Evolutionary conservation across 2,113 vertebrate species (phyloP).

Genomic region (Sinocyclocheilus maitianheensis): DNA sequence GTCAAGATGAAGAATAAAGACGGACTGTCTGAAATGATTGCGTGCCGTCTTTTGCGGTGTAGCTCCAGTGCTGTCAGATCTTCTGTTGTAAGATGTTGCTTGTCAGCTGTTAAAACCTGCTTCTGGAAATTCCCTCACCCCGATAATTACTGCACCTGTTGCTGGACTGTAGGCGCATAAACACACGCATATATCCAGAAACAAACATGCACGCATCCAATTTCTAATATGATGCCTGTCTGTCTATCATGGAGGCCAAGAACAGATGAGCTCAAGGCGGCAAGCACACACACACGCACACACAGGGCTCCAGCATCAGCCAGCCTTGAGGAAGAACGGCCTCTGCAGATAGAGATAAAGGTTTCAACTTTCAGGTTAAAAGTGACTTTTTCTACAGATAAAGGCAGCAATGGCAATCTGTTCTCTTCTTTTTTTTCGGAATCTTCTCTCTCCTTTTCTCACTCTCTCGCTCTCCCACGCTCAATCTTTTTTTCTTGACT

Average conservation of each 20-base stretch:
- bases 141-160: slow-evolving; percentile 58
- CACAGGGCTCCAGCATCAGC: slow-evolving; percentile 19
- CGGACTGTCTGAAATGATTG: background rate
- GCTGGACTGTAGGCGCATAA: slow-evolving; percentile 42
- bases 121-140: slow-evolving; percentile 47
- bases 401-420: slow-evolving; percentile 73
- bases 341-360: slow-evolving; percentile 78
- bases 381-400: slow-evolving; percentile 75
- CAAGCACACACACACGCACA: slow-evolving; percentile 3
- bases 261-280: slow-evolving; percentile 59
- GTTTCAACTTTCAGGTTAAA: slow-evolving; percentile 78
- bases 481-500: slow-evolving; percentile 57
- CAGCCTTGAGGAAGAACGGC: slow-evolving; percentile 68
- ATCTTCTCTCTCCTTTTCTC: slow-evolving; percentile 54
- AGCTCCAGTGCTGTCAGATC: background rate
- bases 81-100: slow-evolving; percentile 27
- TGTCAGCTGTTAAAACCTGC: slow-evolving; percentile 52
- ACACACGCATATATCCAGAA: slow-evolving; percentile 58
- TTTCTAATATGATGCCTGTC: slow-evolving; percentile 74
- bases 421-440: slow-evolving; percentile 55
- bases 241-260: slow-evolving; percentile 63
- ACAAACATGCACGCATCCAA: slow-evolving; percentile 35
- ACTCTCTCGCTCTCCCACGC: slow-evolving; percentile 44
- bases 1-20: background rate
- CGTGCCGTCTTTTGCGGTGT: background rate